Evolutionary conservation across 2,797 vertebrate species (phyloP).

Genomic region (Diceros bicornis): DNA sequence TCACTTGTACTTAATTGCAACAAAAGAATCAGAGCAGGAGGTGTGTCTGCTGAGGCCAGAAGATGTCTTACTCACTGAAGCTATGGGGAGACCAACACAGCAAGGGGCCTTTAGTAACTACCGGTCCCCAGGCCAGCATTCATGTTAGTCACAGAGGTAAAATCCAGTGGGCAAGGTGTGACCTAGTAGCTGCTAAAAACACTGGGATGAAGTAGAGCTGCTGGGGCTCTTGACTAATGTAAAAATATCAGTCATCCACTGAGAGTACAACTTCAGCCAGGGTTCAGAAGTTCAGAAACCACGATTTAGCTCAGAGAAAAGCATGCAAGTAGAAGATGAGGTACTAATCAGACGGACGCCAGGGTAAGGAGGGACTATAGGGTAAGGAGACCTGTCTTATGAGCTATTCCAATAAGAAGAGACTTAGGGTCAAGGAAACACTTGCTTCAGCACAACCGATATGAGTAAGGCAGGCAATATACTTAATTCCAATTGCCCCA

Average conservation of each 20-base stretch:
- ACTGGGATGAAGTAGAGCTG: neutral
- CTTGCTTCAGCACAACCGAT: neutral
- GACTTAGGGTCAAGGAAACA: neutral
- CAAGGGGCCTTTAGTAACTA: neutral
- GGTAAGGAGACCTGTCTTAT: neutral
- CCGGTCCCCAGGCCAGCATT: neutral
- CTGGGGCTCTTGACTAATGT: neutral
- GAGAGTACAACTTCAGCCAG: neutral
- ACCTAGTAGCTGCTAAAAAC: neutral
- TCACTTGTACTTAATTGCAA: neutral
- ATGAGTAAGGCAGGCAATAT: rapidly evolving
- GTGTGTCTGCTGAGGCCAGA: neutral
- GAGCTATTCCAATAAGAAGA: neutral
- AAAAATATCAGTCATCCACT: neutral
- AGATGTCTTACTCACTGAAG: neutral
- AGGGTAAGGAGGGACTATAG: neutral
- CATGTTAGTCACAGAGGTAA: neutral
- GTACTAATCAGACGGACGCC: neutral
- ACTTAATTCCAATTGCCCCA: neutral
- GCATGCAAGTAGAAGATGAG: neutral
- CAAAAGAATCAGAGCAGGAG: neutral
- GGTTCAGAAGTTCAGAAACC: neutral
- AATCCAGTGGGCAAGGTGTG: neutral
- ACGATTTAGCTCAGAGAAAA: neutral
- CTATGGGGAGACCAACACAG: neutral